Conservation (phyloP, 1,140 invertebrate species). For the Temnothorax curvispinosus region DNA sequence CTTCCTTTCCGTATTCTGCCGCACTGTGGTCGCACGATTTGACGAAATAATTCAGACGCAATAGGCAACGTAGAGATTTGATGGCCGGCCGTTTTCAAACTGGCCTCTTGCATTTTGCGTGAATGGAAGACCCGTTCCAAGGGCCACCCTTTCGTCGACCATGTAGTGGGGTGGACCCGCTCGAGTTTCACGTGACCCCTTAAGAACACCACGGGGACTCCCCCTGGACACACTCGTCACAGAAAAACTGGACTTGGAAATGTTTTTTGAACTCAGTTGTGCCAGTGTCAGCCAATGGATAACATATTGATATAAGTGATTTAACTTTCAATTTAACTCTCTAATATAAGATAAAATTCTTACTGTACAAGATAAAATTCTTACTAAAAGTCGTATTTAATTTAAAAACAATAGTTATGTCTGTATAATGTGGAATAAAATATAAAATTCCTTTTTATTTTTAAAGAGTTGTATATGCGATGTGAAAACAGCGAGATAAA, state of each 20-base stretch:
- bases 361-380: not conserved
- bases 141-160: conserved; percentile 78
- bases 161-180: conserved; percentile 79
- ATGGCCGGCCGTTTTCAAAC: conserved; percentile 78
- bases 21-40: conserved; percentile 28
- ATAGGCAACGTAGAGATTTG: conserved; percentile 75
- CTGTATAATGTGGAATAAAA: not conserved
- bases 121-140: conserved; percentile 74
- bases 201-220: conserved; percentile 67
- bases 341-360: not conserved
- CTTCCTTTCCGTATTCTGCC: not conserved
- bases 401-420: not conserved
- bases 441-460: not conserved
- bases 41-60: conserved; percentile 57
- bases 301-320: not conserved
- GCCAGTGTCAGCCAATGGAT: not conserved
- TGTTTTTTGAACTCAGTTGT: conserved; percentile 1
- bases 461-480: not conserved
- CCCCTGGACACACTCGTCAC: conserved; percentile 54
- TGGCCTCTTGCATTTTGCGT: conserved; percentile 81
- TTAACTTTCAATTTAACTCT: not conserved
- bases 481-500: not conserved
- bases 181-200: conserved; percentile 75
- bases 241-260: conserved; percentile 56
- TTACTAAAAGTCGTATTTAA: not conserved